Base-by-base conservation (phyloP, 2,797 vertebrate genomes). In the Potorous gilbertii region DNA sequence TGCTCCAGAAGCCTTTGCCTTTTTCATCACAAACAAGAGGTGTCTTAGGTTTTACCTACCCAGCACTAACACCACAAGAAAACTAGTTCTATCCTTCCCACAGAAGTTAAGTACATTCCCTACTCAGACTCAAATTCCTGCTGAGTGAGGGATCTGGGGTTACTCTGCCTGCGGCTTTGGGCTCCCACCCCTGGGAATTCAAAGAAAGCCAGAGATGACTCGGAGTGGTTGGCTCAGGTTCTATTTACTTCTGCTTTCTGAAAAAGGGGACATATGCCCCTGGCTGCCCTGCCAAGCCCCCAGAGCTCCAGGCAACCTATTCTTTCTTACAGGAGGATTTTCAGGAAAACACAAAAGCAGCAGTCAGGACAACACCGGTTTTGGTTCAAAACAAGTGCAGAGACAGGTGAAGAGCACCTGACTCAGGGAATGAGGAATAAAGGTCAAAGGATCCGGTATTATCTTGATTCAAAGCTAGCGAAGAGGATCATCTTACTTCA, bases 371-470 rank as follows among this genome's bases (percentile, higher is more conserved):
- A 93, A 55, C 4, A 21, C 0, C 1, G 0, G 50, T n/a, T 91
- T 95, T n/a, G 46, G 55, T 62, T 54, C 21, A 93, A 66, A 74
- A 56, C 24, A 50, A 89, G 5, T 28, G 2, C 46, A 87, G 56
- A 54, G 8, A 62, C 24, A 55, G 52, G 40, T 0, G 24, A 46
- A 57, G 21, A 54, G 74, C 74, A 59, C n/a, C 31, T 14, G 81
- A 91, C 91, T 92, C 24, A 34, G 46, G 56, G 31, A 66, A 81
- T 4, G 55, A 50, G 55, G 55, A 92, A 92, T 91, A 57, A 0
- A 0, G 54, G 46, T 24, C 1, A 0, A 5, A 0, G n/a, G 46
- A 11, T 1, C 74, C 1, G 8, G 50, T 0, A 4, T 66, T 55
- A 54, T 54, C 92, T 40, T 4, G 40, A 90, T 24, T 74, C 28